A percentile compares a stretch with the other conserved stretches of the same genome.
phyloP scores from a whole-genome alignment of 2,113 vertebrate species.

The Clinocottus analis region DNA sequence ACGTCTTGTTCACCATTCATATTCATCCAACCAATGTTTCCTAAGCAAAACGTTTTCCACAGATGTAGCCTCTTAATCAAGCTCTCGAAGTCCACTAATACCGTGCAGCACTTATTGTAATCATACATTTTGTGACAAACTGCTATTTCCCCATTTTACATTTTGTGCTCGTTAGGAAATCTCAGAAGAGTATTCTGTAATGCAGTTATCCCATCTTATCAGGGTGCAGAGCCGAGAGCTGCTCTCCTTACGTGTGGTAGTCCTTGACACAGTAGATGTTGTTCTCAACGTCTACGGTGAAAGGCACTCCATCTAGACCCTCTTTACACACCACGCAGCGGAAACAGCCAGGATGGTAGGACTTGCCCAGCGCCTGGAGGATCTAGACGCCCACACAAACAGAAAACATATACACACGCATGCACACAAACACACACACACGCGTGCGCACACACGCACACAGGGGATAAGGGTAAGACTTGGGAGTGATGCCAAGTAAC shows the following conservation, averaged over 20 bases:
- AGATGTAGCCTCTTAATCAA: background rate
- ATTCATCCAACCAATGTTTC: background rate
- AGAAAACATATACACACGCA: slow-evolving; percentile 5
- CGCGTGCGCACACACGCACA: slow-evolving; percentile 25
- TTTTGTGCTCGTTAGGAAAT: background rate
- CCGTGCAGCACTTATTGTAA: background rate
- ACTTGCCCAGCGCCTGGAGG: slow-evolving; percentile 96
- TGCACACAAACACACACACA: background rate
- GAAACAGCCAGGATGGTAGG: slow-evolving; percentile 98
- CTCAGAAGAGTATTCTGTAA: background rate
- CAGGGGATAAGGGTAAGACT: slow-evolving; percentile 5
- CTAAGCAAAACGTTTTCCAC: background rate
- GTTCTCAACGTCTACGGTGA: slow-evolving; percentile 96
- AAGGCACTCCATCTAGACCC: slow-evolving; percentile 96
- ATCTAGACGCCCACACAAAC: slow-evolving; percentile 84
- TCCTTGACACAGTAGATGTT: slow-evolving; percentile 99
- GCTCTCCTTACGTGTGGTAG: slow-evolving; percentile 94
- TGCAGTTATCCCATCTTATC: background rate
- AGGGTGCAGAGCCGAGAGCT: background rate
- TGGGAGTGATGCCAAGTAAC: background rate
- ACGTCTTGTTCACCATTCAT: background rate
- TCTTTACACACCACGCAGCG: slow-evolving; percentile 97
- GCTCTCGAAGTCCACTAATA: background rate
- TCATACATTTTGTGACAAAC: background rate
- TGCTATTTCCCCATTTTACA: background rate